Conservation (phyloP, 30 jellyfish, hydroid and myxozoan genomes). For the Aurelia sp. region DNA sequence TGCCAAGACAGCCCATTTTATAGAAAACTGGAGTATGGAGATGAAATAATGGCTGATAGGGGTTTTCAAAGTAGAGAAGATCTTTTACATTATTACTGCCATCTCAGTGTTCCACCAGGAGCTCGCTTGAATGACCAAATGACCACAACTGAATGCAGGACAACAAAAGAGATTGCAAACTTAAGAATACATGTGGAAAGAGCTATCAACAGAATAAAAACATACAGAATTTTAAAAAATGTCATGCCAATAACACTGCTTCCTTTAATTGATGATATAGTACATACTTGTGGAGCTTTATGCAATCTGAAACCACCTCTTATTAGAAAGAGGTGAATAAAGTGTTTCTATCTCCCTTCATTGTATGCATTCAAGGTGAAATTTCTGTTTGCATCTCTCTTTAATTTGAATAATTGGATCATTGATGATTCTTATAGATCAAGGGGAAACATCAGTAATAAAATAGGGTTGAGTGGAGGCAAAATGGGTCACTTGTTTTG, state of each 20-base stretch:
- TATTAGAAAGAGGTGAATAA: constrained; percentile 12
- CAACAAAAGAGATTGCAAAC: neutral
- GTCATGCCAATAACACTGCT: constrained; percentile 49
- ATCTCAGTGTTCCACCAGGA: constrained; percentile 71
- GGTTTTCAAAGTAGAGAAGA: constrained; percentile 72
- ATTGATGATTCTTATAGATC: neutral
- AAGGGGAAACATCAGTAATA: neutral
- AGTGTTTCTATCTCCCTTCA: neutral
- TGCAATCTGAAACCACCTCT: constrained; percentile 52
- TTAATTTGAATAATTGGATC: no score
- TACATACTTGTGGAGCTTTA: constrained; percentile 42
- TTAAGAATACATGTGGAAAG: no score
- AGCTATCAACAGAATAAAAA: constrained; percentile 36
- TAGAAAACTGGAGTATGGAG: constrained; percentile 54
- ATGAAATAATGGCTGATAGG: constrained; percentile 63
- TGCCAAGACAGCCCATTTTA: constrained; percentile 54
- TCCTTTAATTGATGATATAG: constrained; percentile 45
- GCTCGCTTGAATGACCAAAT: constrained; percentile 62
- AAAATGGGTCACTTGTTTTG: no score
- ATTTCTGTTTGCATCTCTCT: no score
- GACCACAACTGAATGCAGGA: constrained; percentile 67
- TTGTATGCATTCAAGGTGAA: neutral
- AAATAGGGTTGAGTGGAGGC: no score
- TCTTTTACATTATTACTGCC: constrained; percentile 40
- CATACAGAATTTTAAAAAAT: constrained; percentile 55